Evolutionary conservation across 2,113 vertebrate genomes (phyloP), one percentile per base, ranked within the genome.

Genomic region (Polyodon spathula): DNA sequence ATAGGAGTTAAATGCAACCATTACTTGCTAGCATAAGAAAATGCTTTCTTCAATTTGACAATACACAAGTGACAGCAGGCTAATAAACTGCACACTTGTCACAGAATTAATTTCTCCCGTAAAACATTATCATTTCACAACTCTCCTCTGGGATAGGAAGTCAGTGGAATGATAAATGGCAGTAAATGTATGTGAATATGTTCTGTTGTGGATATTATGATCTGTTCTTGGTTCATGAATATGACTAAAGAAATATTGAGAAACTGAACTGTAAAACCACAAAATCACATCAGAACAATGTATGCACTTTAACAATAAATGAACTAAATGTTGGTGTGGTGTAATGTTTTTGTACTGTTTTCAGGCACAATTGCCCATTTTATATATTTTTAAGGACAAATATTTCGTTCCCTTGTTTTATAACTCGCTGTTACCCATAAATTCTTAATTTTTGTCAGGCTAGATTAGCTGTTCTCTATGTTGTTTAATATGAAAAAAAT

Each of bases 101-200:
- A 62, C 65, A 70, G 72, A 74, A 84, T 86, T 85, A 88, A 88
- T 89, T 84, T 81, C 71, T 80, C 65, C 71, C 76, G 82, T 86
- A 79, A 85, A 88, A 77, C 75, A 77, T 82, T 81, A 83, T 82
- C 79, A 82, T 85, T 81, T 83, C 67, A 71, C 71, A 76, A 67
- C 74, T 87, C 71, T 83, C 76, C 71, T 76, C 4, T 68, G 81
- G 78, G 77, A 66, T 78, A 79, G 62, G 69, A 68, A 62, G 14
- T 73, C 77, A 76, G 77, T 71, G 10, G 62, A 71, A 80, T 84
- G 79, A 89, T 76, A 74, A 75, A 85, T 79, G 66, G 54, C 58
- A 66, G 62, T 63, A 11, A 75, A 67, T 66, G 72, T 74, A 79
- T 74, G 77, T 39, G 54, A 58, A 72, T 78, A 77, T 71, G 68